A percentile compares a stretch with the other conserved stretches of the same genome.
These are phyloP conservation scores for Labeo calbasu DNA, from an alignment of 2,797 vertebrate species.

Conservation along the genomic window DNA sequence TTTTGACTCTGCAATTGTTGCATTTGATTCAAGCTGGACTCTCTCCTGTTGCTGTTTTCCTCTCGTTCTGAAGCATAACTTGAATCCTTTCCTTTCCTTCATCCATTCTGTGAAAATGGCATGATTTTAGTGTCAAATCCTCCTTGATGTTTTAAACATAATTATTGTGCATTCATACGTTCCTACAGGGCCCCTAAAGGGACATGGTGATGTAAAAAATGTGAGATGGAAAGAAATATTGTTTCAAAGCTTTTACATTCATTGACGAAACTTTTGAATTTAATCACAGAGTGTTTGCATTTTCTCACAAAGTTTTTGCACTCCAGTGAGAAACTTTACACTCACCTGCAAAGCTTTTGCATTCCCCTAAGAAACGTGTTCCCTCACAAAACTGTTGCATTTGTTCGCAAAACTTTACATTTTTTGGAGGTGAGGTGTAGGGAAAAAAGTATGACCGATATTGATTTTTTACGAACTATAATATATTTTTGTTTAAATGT, in stretches of 20 bases:
- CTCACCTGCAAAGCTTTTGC: not conserved
- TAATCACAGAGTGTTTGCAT: not conserved
- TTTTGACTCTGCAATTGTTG: conserved; percentile 32
- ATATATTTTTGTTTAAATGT: too few relatives aligned
- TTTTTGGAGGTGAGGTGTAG: not conserved
- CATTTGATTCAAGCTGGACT: conserved; percentile 47
- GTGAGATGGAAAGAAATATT: not conserved
- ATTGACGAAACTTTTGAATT: not conserved
- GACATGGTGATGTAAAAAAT: not conserved
- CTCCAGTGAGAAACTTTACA: not conserved
- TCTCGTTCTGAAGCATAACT: conserved; percentile 46
- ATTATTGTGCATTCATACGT: conserved; percentile 7
- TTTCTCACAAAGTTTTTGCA: not conserved
- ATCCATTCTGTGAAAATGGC: conserved; percentile 27
- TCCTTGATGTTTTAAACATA: conserved; percentile 28
- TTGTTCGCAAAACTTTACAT: not conserved
- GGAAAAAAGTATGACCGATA: not conserved
- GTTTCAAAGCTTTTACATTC: not conserved
- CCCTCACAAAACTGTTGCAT: not conserved
- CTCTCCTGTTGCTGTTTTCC: conserved; percentile 34
- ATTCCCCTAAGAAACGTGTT: not conserved
- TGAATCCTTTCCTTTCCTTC: conserved; percentile 55
- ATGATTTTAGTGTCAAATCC: conserved; percentile 31
- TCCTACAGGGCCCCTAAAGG: not conserved
- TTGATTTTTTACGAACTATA: not conserved